Evolutionary conservation across 2,888 invertebrate species (phyloP).

Genomic region (Pyrocoelia pectoralis): DNA sequence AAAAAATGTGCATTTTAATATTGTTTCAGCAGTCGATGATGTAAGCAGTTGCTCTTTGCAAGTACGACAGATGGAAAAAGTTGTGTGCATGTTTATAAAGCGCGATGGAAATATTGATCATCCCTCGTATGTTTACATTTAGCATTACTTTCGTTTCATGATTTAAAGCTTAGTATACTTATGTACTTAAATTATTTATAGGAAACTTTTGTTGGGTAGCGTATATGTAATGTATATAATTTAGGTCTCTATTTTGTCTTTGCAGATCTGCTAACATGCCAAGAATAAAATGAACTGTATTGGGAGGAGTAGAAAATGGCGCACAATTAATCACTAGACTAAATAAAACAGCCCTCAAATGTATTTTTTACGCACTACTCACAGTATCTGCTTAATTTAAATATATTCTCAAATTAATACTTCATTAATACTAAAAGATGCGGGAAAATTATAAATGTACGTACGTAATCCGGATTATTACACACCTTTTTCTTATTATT

Average conservation of each 20-base stretch:
- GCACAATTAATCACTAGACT: constrained; percentile 2
- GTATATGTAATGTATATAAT: background rate
- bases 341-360: constrained; percentile 7
- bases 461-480: too few relatives aligned
- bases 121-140: background rate
- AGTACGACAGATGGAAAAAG: too few relatives aligned
- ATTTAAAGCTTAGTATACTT: background rate
- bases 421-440: too few relatives aligned
- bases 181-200: background rate
- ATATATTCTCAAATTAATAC: background rate
- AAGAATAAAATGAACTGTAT: constrained; percentile 9
- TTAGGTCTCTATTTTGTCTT: constrained; percentile 8
- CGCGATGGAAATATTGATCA: background rate
- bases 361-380: background rate
- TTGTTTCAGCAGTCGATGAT: too few relatives aligned
- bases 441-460: too few relatives aligned
- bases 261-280: constrained; percentile 1
- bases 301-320: constrained; percentile 5
- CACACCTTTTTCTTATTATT: too few relatives aligned
- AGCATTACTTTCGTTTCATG: background rate
- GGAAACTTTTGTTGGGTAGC: background rate
- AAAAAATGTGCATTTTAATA: too few relatives aligned
- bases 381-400: background rate
- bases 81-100: background rate
- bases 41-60: too few relatives aligned